These are phyloP conservation scores for Camponotus pennsylvanicus DNA, from an alignment of 1,140 invertebrate genomes.

Conservation along the genomic window DNA sequence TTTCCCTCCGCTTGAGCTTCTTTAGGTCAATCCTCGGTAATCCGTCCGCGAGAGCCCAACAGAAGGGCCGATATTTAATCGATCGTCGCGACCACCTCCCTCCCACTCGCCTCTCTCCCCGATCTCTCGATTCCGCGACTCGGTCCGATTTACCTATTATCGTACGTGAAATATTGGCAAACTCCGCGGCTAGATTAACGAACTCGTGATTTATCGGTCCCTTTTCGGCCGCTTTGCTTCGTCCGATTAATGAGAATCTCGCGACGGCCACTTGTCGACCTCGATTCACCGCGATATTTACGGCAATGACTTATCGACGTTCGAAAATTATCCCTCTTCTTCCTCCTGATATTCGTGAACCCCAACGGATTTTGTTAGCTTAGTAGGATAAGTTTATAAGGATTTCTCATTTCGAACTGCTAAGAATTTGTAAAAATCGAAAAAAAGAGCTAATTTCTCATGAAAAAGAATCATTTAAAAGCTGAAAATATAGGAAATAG, in stretches of 20 bases:
- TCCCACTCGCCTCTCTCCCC: constrained; percentile 12
- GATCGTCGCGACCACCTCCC: constrained; percentile 63
- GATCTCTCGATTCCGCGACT: constrained; percentile 66
- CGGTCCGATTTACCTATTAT: constrained; percentile 69
- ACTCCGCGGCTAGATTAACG: constrained; percentile 69
- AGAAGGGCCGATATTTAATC: constrained; percentile 63
- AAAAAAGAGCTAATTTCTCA: no score
- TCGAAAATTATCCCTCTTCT: constrained; percentile 34
- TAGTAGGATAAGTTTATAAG: neutral
- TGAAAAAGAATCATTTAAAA: no score
- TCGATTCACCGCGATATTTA: constrained; percentile 44
- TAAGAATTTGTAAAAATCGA: neutral
- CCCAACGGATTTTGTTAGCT: neutral
- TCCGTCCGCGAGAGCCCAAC: constrained; percentile 50
- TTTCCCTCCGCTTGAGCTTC: constrained; percentile 62
- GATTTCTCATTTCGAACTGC: neutral
- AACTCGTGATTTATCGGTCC: constrained; percentile 68
- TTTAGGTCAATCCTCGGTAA: constrained; percentile 55
- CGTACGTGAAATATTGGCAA: constrained; percentile 71
- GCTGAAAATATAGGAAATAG: no score
- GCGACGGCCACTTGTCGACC: constrained; percentile 53
- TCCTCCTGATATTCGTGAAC: neutral
- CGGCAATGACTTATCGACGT: constrained; percentile 43
- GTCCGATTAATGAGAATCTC: constrained; percentile 61
- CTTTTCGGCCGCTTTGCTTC: constrained; percentile 57